Evolutionary conservation across 2,113 vertebrate genomes (phyloP), one percentile per base, ranked within the genome.

Genomic region (Tupaia chinensis): DNA sequence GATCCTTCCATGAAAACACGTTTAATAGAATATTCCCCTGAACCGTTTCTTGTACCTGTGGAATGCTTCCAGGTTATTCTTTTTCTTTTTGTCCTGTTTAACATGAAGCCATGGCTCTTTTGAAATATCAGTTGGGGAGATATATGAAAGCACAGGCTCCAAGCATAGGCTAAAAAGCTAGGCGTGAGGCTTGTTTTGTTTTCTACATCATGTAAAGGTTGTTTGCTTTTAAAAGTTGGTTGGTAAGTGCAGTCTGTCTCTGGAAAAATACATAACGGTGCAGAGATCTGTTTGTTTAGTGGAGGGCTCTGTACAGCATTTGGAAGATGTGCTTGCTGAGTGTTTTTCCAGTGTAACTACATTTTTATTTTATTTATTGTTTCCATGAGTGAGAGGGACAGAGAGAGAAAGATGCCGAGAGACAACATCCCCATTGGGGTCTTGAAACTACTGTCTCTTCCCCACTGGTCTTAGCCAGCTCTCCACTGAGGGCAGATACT

Each of bases 1-100:
- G 97, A 96, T 84, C 89, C 19, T 25, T 79, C 76, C 58, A 34
- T 92, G 80, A 96, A 96, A 97, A 93, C 53, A 89, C 11, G 11
- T 87, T 97, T 91, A 93, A 89, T 17, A 95, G 68, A 91, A 25
- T 95, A 96, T 69, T 91, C 68, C 34, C 68, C 87, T 91, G 74
- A 95, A 96, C 72, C n/a, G 10, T 80, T 82, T 91, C 58, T 93
- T 95, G 60, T 94, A 91, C 78, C 78, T 83, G 16, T 78, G 27
- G 66, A 77, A 72, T 25, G 70, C 58, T 73, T 93, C n/a, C 44
- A 79, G 60, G 22, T 78, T 86, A 53, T 65, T 86, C 84, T 76
- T 94, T 86, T 56, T 89, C 23, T 32, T 90, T 90, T 66, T 60
- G 25, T 65, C 88, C 86, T 87, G 2, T 87, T 77, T 78, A 70